Conservation (phyloP, 2,797 vertebrate genomes). For the Pseudomugil tenellus region DNA sequence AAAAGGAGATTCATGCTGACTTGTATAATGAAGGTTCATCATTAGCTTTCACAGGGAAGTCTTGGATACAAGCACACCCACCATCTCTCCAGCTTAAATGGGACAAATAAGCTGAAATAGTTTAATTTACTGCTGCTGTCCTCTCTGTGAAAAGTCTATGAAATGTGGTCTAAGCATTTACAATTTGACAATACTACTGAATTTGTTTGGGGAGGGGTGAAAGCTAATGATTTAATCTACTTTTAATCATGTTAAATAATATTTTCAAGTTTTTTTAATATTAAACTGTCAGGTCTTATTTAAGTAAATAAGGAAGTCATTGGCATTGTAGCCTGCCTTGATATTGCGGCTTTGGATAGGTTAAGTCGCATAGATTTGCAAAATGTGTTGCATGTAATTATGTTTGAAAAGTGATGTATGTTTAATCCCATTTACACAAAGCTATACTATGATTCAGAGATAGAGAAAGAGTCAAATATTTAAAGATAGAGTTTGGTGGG, state of each 20-base stretch:
- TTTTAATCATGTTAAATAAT: slow-evolving; percentile 62
- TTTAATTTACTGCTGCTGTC: slow-evolving; percentile 37
- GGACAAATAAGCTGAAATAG: slow-evolving; percentile 16
- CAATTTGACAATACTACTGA: slow-evolving; percentile 62
- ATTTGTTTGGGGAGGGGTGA: slow-evolving; percentile 12
- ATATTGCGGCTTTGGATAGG: slow-evolving; percentile 6
- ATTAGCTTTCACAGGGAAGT: too few relatives aligned
- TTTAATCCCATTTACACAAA: slow-evolving; percentile 18
- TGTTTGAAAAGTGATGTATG: slow-evolving; percentile 47
- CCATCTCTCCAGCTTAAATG: neutral
- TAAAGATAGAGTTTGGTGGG: slow-evolving; percentile 45
- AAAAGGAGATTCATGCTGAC: too few relatives aligned
- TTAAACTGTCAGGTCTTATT: slow-evolving; percentile 65
- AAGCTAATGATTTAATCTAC: slow-evolving; percentile 56
- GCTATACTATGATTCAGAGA: slow-evolving; percentile 53
- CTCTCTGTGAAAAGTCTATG: slow-evolving; percentile 12
- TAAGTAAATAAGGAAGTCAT: slow-evolving; percentile 44
- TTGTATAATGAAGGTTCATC: too few relatives aligned
- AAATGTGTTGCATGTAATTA: slow-evolving; percentile 28
- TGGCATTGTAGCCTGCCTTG: slow-evolving; percentile 33
- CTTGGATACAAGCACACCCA: too few relatives aligned
- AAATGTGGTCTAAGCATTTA: slow-evolving; percentile 24
- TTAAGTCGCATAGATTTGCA: slow-evolving; percentile 9
- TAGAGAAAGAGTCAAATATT: slow-evolving; percentile 50
- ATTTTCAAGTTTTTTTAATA: slow-evolving; percentile 52